Evolutionary conservation across 2,797 vertebrate species (phyloP).

Genomic region (Cygnus olor): DNA sequence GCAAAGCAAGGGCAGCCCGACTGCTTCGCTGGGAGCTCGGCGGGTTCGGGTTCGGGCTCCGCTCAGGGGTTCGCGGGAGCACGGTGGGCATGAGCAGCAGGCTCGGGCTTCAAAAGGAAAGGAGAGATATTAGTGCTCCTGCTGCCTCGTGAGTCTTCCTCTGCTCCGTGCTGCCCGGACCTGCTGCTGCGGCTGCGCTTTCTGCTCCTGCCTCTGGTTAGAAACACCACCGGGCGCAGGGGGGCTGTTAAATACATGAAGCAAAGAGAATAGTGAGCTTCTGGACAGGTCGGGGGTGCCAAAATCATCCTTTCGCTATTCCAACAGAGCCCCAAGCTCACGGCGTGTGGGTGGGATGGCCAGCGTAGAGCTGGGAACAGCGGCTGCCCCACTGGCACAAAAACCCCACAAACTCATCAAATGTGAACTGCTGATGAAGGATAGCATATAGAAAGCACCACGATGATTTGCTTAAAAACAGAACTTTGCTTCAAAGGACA

Average conservation of each 20-base stretch:
- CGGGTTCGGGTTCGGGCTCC: background rate
- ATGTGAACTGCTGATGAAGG: background rate
- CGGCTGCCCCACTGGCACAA: background rate
- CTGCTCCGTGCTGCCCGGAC: no score
- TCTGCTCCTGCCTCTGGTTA: background rate
- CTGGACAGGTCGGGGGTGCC: background rate
- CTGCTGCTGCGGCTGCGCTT: background rate
- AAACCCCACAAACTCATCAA: background rate
- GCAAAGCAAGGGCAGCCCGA: background rate
- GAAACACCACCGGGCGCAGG: background rate
- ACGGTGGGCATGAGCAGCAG: background rate
- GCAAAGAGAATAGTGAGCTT: background rate
- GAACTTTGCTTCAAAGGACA: background rate
- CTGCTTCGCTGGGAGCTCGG: background rate
- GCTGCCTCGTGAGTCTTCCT: background rate
- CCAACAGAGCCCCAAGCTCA: background rate
- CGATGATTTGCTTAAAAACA: background rate
- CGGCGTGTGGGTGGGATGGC: background rate
- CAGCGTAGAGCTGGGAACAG: background rate
- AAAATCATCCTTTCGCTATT: accelerated
- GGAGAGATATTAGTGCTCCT: no score
- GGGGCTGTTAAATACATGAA: background rate
- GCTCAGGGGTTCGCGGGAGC: background rate
- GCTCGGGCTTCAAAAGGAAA: background rate
- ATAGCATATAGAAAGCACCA: background rate